phyloP scores from a whole-genome alignment of 2,113 vertebrate genomes.

The Sitta europaea region DNA sequence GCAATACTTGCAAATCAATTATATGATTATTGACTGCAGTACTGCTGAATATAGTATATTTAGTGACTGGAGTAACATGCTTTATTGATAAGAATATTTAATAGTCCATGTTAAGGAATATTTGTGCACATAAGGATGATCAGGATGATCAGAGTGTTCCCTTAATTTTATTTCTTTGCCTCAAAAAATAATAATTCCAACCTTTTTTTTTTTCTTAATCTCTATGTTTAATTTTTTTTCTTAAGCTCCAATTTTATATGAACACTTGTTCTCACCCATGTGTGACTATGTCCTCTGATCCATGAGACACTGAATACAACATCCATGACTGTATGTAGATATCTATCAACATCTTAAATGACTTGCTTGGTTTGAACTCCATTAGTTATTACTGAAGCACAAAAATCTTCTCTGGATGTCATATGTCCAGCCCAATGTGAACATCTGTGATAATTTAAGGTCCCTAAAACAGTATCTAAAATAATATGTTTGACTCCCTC shows the following conservation, averaged over 20 bases:
- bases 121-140: background rate
- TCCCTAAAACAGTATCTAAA: background rate
- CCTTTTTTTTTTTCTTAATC: background rate
- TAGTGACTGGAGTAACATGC: background rate
- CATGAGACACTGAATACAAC: background rate
- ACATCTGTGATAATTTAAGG: background rate
- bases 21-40: background rate
- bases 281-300: background rate
- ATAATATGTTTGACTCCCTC: rapidly evolving
- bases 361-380: background rate
- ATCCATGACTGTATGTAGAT: background rate
- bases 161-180: background rate
- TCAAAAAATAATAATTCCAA: background rate
- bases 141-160: background rate
- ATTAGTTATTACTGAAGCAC: background rate
- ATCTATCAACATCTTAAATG: background rate
- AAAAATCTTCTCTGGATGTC: background rate
- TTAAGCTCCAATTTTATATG: background rate
- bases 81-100: background rate
- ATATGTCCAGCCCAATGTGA: background rate
- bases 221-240: background rate
- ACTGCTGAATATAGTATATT: background rate
- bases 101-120: background rate
- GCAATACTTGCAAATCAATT: background rate
- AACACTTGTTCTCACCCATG: background rate